Base-by-base conservation (phyloP, 2,888 invertebrate genomes). In the Drosophila kanekoi region DNA sequence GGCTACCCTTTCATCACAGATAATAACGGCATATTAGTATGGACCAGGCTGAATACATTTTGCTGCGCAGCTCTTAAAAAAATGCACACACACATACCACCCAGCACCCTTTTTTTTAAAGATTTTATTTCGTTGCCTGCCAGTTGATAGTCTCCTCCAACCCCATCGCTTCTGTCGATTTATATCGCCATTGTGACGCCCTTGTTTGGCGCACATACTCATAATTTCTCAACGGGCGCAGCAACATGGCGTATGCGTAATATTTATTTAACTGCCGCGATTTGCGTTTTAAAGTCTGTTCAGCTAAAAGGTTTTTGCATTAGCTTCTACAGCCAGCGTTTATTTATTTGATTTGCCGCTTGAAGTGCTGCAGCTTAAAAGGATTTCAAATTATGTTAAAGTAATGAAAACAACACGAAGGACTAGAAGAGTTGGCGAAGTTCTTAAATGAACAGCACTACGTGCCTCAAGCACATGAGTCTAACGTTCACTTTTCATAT, bases 1-100 rank as follows among this genome's bases (percentile, higher is more conserved):
- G 76, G 53, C 76, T 70, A 83, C 62, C 70, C 89, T 86, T 83
- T 83, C 83, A 86, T 87, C 88, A 88, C 70, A 69, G 86, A 77
- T 87, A 82, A 83, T 85, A 88, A 77, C 72, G 54, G 73, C 77
- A 82, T 71, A 83, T 87, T 82, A 82, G 86, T 61, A 67, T 41
- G 71, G 79, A 61, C 68, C 81, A 60, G 44, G 53, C 65, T 63
- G 38, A 48, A 66, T 66, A 69, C 43, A 48, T 66, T 56, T 63
- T 51, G 49, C 54, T 44, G 52, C 62, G 68, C 68, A 56, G 65
- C 57, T 43, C 65, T 71, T 62, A 47, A 64, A 60, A 44, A 13
- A 20, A 4, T 18, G 2, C 48, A 43, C 16, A 32, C 23, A 45
- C 23, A 38, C 8, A 32, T 16, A 10, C 20, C 43, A 35, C n/a